A percentile compares a stretch with the other conserved stretches of the same genome.
Evolutionary conservation across 2,888 invertebrate genomes (phyloP).

Genomic region (Limnephilus rhombicus): DNA sequence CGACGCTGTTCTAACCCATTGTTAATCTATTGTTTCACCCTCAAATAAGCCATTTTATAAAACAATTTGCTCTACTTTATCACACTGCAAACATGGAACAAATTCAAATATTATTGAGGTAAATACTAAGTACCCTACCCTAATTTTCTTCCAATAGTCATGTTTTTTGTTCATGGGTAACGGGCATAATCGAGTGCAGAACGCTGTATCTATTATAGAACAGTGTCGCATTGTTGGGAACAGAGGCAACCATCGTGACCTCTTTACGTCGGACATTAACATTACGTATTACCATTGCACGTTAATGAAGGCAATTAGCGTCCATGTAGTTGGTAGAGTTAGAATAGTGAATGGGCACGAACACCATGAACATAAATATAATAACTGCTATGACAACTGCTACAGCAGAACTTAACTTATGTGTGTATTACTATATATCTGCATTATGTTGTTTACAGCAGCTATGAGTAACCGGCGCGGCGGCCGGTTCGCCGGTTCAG

Average conservation of each 20-base stretch:
- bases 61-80: neutral
- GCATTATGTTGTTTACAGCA: neutral
- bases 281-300: neutral
- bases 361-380: neutral
- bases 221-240: conserved; percentile 4
- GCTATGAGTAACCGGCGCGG: too few species aligned
- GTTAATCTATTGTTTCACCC: neutral
- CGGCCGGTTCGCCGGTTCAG: too few species aligned
- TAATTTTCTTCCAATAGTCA: neutral
- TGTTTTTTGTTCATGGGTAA: neutral
- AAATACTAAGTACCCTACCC: neutral
- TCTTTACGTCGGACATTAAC: conserved; percentile 10
- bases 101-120: neutral
- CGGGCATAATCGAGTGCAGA: neutral
- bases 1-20: neutral
- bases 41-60: neutral
- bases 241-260: neutral
- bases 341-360: neutral
- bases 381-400: neutral
- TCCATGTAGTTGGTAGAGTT: neutral
- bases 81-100: neutral
- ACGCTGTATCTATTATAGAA: neutral
- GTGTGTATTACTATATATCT: neutral
- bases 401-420: neutral
- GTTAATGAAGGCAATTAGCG: conserved; percentile 29